Evolutionary conservation across 2,888 invertebrate genomes (phyloP), one percentile per base, ranked within the genome.

Genomic region (Troglohyphantes excavatus): DNA sequence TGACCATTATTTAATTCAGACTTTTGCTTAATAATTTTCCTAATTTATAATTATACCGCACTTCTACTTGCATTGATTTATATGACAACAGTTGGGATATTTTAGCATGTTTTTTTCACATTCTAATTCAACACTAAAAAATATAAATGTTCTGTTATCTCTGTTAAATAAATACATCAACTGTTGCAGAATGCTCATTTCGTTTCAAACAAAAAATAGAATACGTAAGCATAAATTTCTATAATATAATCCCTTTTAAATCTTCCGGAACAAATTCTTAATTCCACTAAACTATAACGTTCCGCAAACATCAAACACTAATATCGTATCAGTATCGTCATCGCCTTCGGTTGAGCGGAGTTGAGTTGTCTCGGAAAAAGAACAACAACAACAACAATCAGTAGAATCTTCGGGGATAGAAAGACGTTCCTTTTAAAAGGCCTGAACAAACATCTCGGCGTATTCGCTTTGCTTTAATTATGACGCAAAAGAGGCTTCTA

Each of bases 261-360:
- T 33, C 33, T 33, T 65, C 65, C 9, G 23, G 26, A 70, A 39
- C 33, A 39, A 70, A 21, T 27, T 59, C 29, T 13, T 17, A 61
- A 46, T 59, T 61, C n/a, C 3, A n/a, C n/a, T 53, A 5, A 29
- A 21, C 46, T 33, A 53, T 33, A 75, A 21, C 59, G 29, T 75
- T 75, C 75, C 26, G 59, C 75, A 75, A 75, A 75, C 27, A 75
- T 75, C 75, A 75, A 75, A 59, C 26, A 61, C 19, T 61, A 61
- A 75, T 59, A 23, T 53, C 59, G 23, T 72, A 43, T 72, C 46
- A 3, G 61, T 19, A 68, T 9, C 27, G 33, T 33, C 6, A 68
- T n/a, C 46, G 26, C n/a, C n/a, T 59, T 59, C 39, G n/a, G 17
- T 11, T 39, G 21, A 21, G 9, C 9, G 39, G n/a, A 70, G 46